phyloP scores from a whole-genome alignment of 2,113 vertebrate species.

The Butastur rufipennis region DNA sequence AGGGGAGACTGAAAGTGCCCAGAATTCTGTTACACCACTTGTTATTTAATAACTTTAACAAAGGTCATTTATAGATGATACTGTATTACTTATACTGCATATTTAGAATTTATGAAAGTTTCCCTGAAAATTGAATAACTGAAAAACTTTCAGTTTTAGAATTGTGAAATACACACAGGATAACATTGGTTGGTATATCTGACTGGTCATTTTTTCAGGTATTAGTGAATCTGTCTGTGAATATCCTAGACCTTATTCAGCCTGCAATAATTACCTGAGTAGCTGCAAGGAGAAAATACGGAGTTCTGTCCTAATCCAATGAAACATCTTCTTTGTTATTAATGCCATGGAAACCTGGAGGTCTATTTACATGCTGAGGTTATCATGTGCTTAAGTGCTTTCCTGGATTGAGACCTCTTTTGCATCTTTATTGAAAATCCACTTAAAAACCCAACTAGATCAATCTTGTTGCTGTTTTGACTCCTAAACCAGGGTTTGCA shows the following conservation, averaged over 20 bases:
- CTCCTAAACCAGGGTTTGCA: not conserved
- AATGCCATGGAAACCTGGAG: not conserved
- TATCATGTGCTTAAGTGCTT: not conserved
- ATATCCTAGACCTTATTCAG: not conserved
- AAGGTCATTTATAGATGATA: not conserved
- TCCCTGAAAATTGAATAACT: not conserved
- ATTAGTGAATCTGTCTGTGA: not conserved
- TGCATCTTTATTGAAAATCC: conserved; percentile 6
- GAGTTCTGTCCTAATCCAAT: not conserved
- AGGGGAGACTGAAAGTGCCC: not conserved
- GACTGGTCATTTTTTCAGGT: not conserved
- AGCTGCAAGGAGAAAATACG: not conserved
- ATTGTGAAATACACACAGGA: not conserved
- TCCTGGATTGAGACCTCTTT: not conserved
- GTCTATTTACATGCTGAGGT: not conserved
- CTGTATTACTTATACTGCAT: not conserved
- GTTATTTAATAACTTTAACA: not conserved
- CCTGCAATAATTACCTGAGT: not conserved
- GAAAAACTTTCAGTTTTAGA: not conserved
- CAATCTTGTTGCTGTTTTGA: not conserved
- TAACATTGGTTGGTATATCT: not conserved
- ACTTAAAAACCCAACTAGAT: not conserved
- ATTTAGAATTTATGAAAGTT: not conserved
- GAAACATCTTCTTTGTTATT: not conserved
- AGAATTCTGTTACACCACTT: not conserved